Conservation (phyloP, 2,113 vertebrate genomes). For the Calidris pygmaea region DNA sequence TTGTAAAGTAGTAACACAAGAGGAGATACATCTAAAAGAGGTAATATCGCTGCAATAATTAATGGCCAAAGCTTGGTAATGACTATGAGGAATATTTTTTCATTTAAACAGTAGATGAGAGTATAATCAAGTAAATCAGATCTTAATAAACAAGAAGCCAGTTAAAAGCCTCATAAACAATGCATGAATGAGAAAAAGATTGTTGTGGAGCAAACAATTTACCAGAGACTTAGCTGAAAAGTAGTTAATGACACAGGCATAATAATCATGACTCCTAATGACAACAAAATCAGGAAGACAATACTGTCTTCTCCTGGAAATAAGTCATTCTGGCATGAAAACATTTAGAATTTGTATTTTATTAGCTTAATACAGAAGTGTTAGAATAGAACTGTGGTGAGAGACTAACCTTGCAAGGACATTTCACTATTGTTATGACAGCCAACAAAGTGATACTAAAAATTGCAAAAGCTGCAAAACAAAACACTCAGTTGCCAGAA, state of each 20-base stretch:
- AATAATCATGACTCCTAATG: neutral
- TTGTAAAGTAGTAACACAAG: neutral
- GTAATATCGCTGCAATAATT: neutral
- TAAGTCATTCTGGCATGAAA: neutral
- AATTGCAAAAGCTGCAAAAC: neutral
- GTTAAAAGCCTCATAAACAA: slow-evolving; percentile 48
- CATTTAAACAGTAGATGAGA: neutral
- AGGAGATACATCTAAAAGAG: neutral
- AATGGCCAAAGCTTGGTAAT: neutral
- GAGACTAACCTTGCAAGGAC: neutral
- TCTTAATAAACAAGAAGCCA: neutral
- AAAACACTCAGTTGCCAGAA: neutral
- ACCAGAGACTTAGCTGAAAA: neutral
- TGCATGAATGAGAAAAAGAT: slow-evolving; percentile 28
- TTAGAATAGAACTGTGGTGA: neutral
- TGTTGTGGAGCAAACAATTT: slow-evolving; percentile 3
- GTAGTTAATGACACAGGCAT: neutral
- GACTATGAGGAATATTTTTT: neutral
- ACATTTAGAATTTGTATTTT: neutral
- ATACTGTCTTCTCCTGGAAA: neutral
- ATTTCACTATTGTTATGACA: neutral
- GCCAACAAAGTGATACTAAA: neutral
- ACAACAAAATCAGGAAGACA: neutral
- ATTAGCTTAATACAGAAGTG: neutral
- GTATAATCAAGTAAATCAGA: neutral